A percentile compares a stretch with the other conserved stretches of the same genome.
Evolutionary conservation across 2,113 vertebrate species (phyloP).

Genomic region (Lepus americanus): DNA sequence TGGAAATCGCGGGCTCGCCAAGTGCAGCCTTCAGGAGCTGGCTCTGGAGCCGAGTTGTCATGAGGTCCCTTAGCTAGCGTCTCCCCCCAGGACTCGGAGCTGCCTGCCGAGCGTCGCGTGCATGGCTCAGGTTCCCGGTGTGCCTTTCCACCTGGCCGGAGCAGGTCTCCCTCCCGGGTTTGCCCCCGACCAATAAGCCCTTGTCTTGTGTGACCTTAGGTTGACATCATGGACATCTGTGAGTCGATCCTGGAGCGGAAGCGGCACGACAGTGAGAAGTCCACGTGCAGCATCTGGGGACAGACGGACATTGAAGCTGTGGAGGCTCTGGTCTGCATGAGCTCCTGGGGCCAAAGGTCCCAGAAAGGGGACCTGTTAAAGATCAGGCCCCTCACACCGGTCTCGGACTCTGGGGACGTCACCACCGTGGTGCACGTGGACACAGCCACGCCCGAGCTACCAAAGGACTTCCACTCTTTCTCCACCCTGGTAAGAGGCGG

Average conservation of each 20-base stretch:
- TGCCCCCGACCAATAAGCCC: background rate
- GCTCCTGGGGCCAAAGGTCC: conserved; percentile 95
- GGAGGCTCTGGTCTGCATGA: conserved; percentile 98
- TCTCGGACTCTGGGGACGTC: conserved; percentile 96
- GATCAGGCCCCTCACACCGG: conserved; percentile 95
- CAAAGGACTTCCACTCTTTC: conserved; percentile 93
- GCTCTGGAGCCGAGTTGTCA: background rate
- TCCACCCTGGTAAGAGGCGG: conserved; percentile 93
- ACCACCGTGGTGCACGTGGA: conserved; percentile 83
- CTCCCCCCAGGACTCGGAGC: background rate
- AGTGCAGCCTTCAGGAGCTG: background rate
- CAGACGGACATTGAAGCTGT: conserved; percentile 97
- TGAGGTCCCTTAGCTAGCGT: background rate
- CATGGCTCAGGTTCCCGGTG: rapidly evolving
- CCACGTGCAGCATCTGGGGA: conserved; percentile 90
- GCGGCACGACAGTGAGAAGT: conserved; percentile 91
- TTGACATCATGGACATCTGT: conserved; percentile 90
- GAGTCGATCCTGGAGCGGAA: conserved; percentile 91
- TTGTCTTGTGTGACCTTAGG: conserved; percentile 88
- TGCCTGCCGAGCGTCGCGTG: background rate
- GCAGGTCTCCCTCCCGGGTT: background rate
- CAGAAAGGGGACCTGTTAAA: conserved; percentile 89
- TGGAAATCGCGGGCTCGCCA: background rate
- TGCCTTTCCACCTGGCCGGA: rapidly evolving
- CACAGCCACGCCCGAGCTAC: conserved; percentile 82